A percentile compares a stretch with the other conserved stretches of the same genome.
Evolutionary conservation across 2,797 vertebrate genomes (phyloP).

Genomic region (Melanotaenia pygmaea): DNA sequence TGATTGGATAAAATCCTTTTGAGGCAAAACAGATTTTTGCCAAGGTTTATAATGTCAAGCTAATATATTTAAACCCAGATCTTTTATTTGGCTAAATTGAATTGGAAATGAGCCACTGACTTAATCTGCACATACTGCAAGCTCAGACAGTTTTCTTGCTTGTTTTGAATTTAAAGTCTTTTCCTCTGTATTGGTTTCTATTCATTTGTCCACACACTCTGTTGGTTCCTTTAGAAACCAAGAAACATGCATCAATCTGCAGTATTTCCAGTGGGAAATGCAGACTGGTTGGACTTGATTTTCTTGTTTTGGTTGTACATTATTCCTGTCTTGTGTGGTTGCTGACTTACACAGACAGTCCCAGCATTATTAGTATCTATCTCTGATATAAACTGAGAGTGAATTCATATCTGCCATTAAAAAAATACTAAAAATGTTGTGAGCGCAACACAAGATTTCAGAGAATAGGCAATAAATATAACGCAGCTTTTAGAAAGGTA

Average conservation of each 20-base stretch:
- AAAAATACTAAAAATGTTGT: conserved; percentile 14
- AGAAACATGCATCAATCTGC: conserved; percentile 63
- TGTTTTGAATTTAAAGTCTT: conserved; percentile 49
- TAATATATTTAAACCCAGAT: conserved; percentile 34
- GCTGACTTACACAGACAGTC: conserved; percentile 41
- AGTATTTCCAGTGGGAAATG: conserved; percentile 67
- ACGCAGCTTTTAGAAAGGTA: conserved; percentile 11
- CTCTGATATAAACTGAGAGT: conserved; percentile 49
- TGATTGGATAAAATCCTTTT: conserved; percentile 38
- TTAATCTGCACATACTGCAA: conserved; percentile 49
- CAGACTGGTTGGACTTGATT: conserved; percentile 67
- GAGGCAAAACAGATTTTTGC: conserved; percentile 34
- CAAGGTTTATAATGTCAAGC: conserved; percentile 29
- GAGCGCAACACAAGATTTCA: conserved; percentile 23
- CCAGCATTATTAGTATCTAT: conserved; percentile 49
- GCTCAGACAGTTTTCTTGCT: conserved; percentile 44
- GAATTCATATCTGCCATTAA: conserved; percentile 9
- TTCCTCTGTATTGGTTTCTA: conserved; percentile 55
- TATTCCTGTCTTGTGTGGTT: conserved; percentile 67
- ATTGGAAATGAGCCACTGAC: conserved; percentile 54
- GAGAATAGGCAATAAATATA: conserved; percentile 23
- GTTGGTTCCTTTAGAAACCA: conserved; percentile 66
- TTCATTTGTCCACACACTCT: conserved; percentile 68
- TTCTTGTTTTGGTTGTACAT: conserved; percentile 63
- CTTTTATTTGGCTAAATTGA: conserved; percentile 45